A percentile compares a stretch with the other conserved stretches of the same genome.
phyloP scores from a whole-genome alignment of 2,113 vertebrate species.

The Corythaeola cristata region DNA sequence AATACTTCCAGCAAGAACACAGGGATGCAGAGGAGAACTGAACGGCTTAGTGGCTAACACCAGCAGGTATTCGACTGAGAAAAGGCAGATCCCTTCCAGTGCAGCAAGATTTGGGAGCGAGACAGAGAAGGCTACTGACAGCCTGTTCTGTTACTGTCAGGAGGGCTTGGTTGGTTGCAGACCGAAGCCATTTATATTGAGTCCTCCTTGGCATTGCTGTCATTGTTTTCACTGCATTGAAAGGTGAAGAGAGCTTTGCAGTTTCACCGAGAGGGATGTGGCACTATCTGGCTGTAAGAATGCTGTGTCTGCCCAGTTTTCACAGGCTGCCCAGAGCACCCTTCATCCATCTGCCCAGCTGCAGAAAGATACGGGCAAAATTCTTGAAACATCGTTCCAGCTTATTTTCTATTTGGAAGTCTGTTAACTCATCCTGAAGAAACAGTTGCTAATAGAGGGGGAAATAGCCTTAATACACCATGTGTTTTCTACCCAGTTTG shows the following conservation, averaged over 20 bases:
- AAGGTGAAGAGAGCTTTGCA: background rate
- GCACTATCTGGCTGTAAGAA: background rate
- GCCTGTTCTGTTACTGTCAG: background rate
- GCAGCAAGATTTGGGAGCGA: background rate
- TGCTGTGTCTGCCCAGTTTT: background rate
- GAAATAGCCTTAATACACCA: background rate
- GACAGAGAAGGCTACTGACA: background rate
- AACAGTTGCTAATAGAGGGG: background rate
- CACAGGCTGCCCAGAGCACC: background rate
- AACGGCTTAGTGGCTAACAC: background rate
- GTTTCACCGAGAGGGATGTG: accelerated
- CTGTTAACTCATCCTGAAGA: background rate
- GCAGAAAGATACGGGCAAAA: background rate
- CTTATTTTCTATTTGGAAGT: background rate
- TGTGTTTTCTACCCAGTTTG: background rate
- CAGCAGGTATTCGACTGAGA: background rate
- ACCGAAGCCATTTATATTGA: background rate
- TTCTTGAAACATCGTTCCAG: background rate
- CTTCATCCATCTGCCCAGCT: background rate
- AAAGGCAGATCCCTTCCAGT: background rate
- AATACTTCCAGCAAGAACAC: background rate
- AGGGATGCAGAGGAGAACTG: background rate
- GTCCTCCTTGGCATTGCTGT: background rate
- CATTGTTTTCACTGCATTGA: background rate
- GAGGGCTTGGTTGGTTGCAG: background rate